These are phyloP conservation scores for Drosophila paranaensis DNA, from an alignment of 2,888 invertebrate genomes.

Conservation along the genomic window DNA sequence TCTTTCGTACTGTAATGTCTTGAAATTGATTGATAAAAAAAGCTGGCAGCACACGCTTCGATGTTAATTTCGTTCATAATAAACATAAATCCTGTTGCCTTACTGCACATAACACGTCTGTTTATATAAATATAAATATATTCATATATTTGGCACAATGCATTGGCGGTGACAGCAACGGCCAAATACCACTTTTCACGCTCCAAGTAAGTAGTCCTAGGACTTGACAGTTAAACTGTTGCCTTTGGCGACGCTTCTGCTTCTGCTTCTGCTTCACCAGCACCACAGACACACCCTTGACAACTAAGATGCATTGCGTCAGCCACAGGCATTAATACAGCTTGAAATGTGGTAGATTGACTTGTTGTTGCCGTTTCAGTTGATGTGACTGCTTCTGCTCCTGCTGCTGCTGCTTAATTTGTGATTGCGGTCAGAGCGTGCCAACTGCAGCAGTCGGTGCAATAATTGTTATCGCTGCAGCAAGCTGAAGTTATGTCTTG, in stretches of 20 bases:
- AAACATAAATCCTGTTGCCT: slow-evolving; percentile 4
- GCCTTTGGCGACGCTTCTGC: background rate
- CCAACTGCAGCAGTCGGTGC: slow-evolving; percentile 28
- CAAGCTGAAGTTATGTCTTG: slow-evolving; percentile 28
- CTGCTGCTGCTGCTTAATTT: slow-evolving; percentile 18
- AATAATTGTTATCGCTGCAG: slow-evolving; percentile 44
- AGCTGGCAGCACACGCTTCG: background rate
- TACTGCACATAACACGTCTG: background rate
- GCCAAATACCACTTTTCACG: slow-evolving; percentile 19
- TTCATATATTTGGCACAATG: background rate
- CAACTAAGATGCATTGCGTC: slow-evolving; percentile 65
- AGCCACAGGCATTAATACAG: slow-evolving; percentile 55
- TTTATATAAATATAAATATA: background rate
- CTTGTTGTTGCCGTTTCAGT: background rate
- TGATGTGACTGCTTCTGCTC: slow-evolving; percentile 2
- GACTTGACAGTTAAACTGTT: background rate
- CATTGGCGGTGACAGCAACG: background rate
- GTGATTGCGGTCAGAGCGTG: slow-evolving; percentile 46
- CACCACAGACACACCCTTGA: slow-evolving; percentile 10
- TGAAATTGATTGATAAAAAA: too few species aligned
- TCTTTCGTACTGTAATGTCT: too few species aligned
- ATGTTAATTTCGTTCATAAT: background rate
- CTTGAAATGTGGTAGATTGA: slow-evolving; percentile 26
- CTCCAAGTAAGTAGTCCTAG: slow-evolving; percentile 3
- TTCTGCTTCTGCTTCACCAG: background rate